A percentile compares a stretch with the other conserved stretches of the same genome.
phyloP scores from a whole-genome alignment of 2,888 invertebrate species.

The Cheilosia vulpina region DNA sequence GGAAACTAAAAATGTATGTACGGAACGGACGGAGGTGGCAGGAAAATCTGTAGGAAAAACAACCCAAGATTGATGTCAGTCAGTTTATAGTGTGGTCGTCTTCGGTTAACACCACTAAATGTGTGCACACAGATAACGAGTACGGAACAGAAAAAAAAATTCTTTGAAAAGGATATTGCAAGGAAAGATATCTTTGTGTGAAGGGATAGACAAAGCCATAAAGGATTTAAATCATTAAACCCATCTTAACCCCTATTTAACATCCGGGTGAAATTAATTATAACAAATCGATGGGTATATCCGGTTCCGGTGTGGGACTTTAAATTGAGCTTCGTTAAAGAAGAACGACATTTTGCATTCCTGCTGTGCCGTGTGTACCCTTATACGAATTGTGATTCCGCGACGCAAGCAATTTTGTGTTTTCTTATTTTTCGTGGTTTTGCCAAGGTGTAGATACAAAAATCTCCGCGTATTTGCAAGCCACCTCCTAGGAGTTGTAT shows the following conservation, averaged over 20 bases:
- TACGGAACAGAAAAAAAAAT: conserved; percentile 42
- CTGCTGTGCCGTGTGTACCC: neutral
- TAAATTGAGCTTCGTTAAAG: conserved; percentile 19
- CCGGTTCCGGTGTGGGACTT: conserved; percentile 62
- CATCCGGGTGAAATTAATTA: conserved; percentile 67
- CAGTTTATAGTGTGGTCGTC: conserved; percentile 75
- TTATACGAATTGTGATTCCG: conserved; percentile 7
- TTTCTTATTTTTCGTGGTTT: conserved; percentile 35
- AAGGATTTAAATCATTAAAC: conserved; percentile 71
- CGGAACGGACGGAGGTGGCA: conserved; percentile 33
- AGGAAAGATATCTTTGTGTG: conserved; percentile 23
- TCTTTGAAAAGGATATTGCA: conserved; percentile 50
- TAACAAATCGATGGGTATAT: conserved; percentile 65
- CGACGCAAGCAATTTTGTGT: conserved; percentile 34
- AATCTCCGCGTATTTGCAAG: conserved; percentile 46
- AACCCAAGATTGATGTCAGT: conserved; percentile 75
- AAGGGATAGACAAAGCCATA: conserved; percentile 53
- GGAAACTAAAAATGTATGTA: conserved; percentile 56
- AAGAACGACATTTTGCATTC: neutral
- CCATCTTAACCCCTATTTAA: conserved; percentile 72
- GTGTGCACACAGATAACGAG: conserved; percentile 65
- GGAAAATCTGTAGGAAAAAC: conserved; percentile 72
- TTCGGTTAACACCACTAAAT: conserved; percentile 73
- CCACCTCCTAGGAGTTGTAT: conserved; percentile 19
- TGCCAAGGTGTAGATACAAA: conserved; percentile 72